These are phyloP conservation scores for Drosophila equinoxialis DNA, from an alignment of 1,140 invertebrate species.

Conservation along the genomic window DNA sequence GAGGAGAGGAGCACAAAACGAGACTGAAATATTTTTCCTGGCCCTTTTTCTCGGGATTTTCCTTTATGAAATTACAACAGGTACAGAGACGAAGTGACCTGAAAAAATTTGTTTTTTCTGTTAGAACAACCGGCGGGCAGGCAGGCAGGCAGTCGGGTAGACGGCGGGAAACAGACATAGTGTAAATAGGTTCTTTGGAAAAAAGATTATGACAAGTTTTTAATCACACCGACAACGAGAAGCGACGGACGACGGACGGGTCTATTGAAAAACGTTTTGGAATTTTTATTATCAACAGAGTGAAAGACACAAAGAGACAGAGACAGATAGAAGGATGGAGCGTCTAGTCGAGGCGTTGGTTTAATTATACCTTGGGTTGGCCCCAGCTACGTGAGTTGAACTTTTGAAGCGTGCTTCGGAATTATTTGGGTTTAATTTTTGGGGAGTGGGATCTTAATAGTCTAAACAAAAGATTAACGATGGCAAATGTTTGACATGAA, in stretches of 20 bases:
- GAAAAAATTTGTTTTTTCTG: slow-evolving; percentile 45
- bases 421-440: slow-evolving; percentile 39
- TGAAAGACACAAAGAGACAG: slow-evolving; percentile 25
- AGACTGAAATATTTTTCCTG: slow-evolving; percentile 52
- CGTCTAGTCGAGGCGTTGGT: slow-evolving; percentile 44
- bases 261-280: slow-evolving; percentile 78
- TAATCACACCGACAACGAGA: slow-evolving; percentile 55
- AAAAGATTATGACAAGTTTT: slow-evolving; percentile 79
- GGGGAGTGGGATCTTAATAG: slow-evolving; percentile 39
- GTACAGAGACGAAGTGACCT: slow-evolving; percentile 39
- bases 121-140: slow-evolving; percentile 4
- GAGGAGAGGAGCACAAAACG: neutral
- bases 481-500: slow-evolving; percentile 43
- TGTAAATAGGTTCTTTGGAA: slow-evolving; percentile 78
- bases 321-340: slow-evolving; percentile 12
- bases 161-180: neutral
- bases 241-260: slow-evolving; percentile 10
- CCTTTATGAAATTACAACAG: slow-evolving; percentile 59
- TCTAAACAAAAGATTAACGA: slow-evolving; percentile 70
- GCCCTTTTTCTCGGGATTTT: slow-evolving; percentile 61
- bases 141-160: neutral
- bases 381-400: slow-evolving; percentile 63
- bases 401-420: slow-evolving; percentile 42
- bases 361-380: slow-evolving; percentile 63
- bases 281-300: slow-evolving; percentile 73